These are phyloP conservation scores for Melanotaenia trifasciata DNA, from an alignment of 2,797 vertebrate species.

Conservation along the genomic window DNA sequence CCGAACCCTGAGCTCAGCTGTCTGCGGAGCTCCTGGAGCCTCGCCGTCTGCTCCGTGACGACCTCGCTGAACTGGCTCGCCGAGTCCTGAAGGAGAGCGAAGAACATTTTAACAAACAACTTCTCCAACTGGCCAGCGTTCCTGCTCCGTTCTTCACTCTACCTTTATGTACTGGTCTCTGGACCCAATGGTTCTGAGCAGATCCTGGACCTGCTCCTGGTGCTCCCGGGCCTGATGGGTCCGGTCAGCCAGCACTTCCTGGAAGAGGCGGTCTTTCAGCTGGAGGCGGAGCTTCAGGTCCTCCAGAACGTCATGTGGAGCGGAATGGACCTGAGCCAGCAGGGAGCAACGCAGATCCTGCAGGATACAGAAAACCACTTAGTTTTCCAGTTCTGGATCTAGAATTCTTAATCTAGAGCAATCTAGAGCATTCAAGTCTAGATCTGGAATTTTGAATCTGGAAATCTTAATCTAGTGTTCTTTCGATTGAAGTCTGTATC, in stretches of 20 bases:
- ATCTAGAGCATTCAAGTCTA: no score
- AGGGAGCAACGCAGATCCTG: constrained; percentile 88
- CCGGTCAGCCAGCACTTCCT: constrained; percentile 86
- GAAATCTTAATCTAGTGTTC: no score
- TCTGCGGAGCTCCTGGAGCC: constrained; percentile 87
- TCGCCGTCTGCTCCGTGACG: constrained; percentile 84
- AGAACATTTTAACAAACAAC: background rate
- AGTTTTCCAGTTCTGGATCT: no score
- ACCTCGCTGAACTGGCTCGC: constrained; percentile 83
- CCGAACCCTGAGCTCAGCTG: constrained; percentile 62
- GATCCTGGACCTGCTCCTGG: constrained; percentile 86
- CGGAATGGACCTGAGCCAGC: constrained; percentile 81
- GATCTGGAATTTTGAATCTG: no score
- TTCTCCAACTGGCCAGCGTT: no score
- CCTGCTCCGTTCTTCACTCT: background rate
- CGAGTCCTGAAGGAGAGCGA: constrained; percentile 71
- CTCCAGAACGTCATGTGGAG: constrained; percentile 82
- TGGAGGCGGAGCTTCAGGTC: constrained; percentile 88
- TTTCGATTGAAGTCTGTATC: no score
- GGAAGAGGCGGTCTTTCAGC: constrained; percentile 90
- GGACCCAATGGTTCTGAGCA: constrained; percentile 81
- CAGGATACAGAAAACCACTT: background rate
- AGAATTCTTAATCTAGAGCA: no score
- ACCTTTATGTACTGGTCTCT: constrained; percentile 87
- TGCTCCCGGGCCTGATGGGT: constrained; percentile 84